These are phyloP conservation scores for Dryobota labecula DNA, from an alignment of 2,888 invertebrate genomes.

Conservation along the genomic window DNA sequence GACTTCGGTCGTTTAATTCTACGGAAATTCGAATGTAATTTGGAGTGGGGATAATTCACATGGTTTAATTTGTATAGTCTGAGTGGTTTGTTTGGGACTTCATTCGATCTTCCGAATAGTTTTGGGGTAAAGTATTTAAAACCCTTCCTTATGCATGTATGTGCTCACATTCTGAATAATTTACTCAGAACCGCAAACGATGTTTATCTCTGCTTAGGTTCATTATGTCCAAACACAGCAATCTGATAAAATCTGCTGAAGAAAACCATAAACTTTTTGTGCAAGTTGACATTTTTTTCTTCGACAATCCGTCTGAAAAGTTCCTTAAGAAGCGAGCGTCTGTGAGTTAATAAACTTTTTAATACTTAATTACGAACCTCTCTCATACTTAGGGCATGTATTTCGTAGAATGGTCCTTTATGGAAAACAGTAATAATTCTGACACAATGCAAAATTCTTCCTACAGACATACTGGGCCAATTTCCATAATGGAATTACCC, in stretches of 20 bases:
- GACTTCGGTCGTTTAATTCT: slow-evolving; percentile 76
- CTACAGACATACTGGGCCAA: slow-evolving; percentile 24
- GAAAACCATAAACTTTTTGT: slow-evolving; percentile 41
- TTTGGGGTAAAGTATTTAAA: slow-evolving; percentile 50
- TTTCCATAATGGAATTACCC: slow-evolving; percentile 28
- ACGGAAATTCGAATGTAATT: slow-evolving; percentile 78
- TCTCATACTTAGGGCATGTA: slow-evolving; percentile 22
- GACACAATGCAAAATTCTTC: neutral
- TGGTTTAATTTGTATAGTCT: slow-evolving; percentile 65
- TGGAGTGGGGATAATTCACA: slow-evolving; percentile 67
- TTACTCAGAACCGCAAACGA: slow-evolving; percentile 26
- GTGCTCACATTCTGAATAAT: slow-evolving; percentile 23
- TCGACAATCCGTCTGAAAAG: slow-evolving; percentile 56
- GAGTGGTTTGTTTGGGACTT: slow-evolving; percentile 54
- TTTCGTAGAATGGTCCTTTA: neutral
- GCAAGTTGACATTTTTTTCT: slow-evolving; percentile 52
- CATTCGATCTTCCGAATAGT: slow-evolving; percentile 54
- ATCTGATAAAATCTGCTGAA: slow-evolving; percentile 22
- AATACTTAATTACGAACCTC: slow-evolving; percentile 50
- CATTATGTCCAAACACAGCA: slow-evolving; percentile 1
- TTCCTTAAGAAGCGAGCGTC: slow-evolving; percentile 54
- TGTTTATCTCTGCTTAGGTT: neutral
- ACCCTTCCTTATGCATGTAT: slow-evolving; percentile 10
- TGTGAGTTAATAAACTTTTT: slow-evolving; percentile 56
- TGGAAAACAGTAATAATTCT: neutral